Percentiles rank a stretch among this genome's conserved stretches.
Evolutionary conservation across 2,888 invertebrate species (phyloP).

Genomic region (Lycophotia porphyrea): DNA sequence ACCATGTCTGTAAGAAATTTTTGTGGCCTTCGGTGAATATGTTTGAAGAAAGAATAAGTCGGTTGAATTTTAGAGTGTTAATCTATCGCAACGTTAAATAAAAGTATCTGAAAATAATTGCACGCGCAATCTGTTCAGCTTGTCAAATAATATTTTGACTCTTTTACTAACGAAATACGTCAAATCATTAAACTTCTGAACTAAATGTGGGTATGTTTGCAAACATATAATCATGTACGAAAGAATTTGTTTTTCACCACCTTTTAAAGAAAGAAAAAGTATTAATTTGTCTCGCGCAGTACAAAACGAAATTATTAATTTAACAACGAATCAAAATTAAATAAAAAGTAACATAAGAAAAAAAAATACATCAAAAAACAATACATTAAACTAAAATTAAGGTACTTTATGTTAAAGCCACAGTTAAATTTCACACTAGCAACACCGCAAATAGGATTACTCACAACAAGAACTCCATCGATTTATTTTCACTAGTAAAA

Average conservation of each 20-base stretch:
- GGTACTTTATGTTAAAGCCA: background rate
- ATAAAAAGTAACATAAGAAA: too few relatives aligned
- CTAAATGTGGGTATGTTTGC: background rate
- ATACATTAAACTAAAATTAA: background rate
- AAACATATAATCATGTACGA: background rate
- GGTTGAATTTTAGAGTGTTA: background rate
- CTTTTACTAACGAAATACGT: background rate
- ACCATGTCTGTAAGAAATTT: conserved; percentile 12
- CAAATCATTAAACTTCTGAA: background rate
- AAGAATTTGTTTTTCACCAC: background rate
- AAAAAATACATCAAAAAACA: too few relatives aligned
- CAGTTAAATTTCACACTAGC: conserved; percentile 11
- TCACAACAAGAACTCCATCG: conserved; percentile 34
- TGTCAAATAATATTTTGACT: background rate
- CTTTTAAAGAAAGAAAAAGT: background rate
- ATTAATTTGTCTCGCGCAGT: too few relatives aligned
- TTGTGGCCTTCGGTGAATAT: conserved; percentile 5
- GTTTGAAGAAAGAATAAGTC: background rate
- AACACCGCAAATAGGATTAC: conserved; percentile 44
- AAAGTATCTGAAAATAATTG: background rate
- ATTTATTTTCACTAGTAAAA: conserved; percentile 45
- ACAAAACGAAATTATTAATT: too few relatives aligned
- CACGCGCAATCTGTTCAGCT: background rate
- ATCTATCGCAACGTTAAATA: background rate
- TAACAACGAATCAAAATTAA: too few relatives aligned